These are phyloP conservation scores for Scomber colias DNA, from an alignment of 2,113 vertebrate species.

Conservation along the genomic window DNA sequence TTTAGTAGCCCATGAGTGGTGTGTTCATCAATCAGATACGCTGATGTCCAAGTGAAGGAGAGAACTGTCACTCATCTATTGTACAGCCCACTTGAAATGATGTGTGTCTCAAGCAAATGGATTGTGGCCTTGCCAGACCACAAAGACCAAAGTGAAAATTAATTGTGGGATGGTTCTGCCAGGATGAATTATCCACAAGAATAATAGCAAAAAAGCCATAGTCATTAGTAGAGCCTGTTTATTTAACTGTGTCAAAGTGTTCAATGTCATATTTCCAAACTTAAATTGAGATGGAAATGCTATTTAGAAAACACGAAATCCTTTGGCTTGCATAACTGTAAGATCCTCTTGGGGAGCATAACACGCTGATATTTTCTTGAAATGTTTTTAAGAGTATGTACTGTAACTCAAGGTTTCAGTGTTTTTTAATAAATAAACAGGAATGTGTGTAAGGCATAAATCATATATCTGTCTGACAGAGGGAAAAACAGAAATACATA, in stretches of 20 bases:
- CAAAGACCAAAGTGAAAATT: constrained; percentile 24
- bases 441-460: not conserved
- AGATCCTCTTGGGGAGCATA: constrained; percentile 38
- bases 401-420: constrained; percentile 6
- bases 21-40: not conserved
- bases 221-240: constrained; percentile 35
- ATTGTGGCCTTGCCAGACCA: constrained; percentile 10
- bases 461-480: not conserved
- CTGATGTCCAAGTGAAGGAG: constrained; percentile 1
- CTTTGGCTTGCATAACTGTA: constrained; percentile 45
- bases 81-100: constrained; percentile 2
- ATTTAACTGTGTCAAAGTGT: constrained; percentile 46
- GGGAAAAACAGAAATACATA: constrained; percentile 8
- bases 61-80: constrained; percentile 8
- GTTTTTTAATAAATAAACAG: constrained; percentile 35
- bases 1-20: not conserved
- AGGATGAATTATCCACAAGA: constrained; percentile 25
- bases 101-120: not conserved
- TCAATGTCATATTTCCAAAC: constrained; percentile 14
- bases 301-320: constrained; percentile 50
- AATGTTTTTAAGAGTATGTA: constrained; percentile 31
- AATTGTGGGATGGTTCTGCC: constrained; percentile 22
- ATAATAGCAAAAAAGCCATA: not conserved
- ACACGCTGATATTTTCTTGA: constrained; percentile 33
- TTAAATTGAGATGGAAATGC: constrained; percentile 25